A percentile compares a stretch with the other conserved stretches of the same genome.
Evolutionary conservation across 2,113 vertebrate genomes (phyloP).

Genomic region (Brachionichthys hirsutus): DNA sequence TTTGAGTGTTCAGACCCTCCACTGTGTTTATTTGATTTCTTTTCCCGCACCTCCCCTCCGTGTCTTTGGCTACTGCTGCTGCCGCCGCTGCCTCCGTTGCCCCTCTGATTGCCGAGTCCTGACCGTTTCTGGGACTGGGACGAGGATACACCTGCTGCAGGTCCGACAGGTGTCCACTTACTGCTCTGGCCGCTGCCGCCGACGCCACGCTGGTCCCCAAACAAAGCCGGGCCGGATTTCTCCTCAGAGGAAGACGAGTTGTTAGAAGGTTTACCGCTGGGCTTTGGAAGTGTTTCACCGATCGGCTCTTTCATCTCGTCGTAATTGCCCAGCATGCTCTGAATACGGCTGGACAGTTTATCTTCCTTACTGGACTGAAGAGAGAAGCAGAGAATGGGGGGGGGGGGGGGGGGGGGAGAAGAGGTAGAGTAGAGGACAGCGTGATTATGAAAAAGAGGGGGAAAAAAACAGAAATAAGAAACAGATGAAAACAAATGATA

Average conservation of each 20-base stretch:
- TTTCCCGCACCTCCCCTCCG: constrained; percentile 83
- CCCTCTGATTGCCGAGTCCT: constrained; percentile 75
- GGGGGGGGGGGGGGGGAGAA: constrained; percentile 4
- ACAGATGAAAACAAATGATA: constrained; percentile 8
- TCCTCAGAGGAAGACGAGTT: constrained; percentile 88
- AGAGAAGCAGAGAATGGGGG: constrained; percentile 29
- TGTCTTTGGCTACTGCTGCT: constrained; percentile 85
- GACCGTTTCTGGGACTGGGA: constrained; percentile 90
- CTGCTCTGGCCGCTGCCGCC: constrained; percentile 84
- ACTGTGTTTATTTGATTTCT: constrained; percentile 92
- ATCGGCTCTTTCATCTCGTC: constrained; percentile 98
- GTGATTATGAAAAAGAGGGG: neutral
- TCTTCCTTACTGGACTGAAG: constrained; percentile 95
- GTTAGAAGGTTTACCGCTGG: constrained; percentile 84
- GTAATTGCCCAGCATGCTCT: constrained; percentile 99
- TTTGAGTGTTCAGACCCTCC: constrained; percentile 88
- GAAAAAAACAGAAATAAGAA: constrained; percentile 8
- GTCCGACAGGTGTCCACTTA: constrained; percentile 97
- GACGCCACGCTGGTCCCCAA: constrained; percentile 86
- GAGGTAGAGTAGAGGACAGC: constrained; percentile 3
- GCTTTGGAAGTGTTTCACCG: constrained; percentile 89
- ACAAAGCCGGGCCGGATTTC: constrained; percentile 84
- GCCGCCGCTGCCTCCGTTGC: constrained; percentile 59
- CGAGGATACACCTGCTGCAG: constrained; percentile 82
- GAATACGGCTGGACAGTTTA: constrained; percentile 96